These are phyloP conservation scores for Triplophysa bombifrons DNA, from an alignment of 2,797 vertebrate genomes.

Conservation along the genomic window DNA sequence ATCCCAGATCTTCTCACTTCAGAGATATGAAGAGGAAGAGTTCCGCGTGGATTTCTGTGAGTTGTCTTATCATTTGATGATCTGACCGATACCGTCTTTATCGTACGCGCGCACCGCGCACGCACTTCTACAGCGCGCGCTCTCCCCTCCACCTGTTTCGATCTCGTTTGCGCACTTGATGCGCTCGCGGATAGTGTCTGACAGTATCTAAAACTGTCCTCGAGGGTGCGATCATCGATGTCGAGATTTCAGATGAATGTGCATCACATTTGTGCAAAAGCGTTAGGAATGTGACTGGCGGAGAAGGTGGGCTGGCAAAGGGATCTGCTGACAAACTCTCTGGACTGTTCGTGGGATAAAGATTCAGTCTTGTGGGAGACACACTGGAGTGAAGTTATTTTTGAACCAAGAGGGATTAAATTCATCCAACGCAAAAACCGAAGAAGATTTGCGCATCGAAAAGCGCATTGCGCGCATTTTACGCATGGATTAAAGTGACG, in stretches of 20 bases:
- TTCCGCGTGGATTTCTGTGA: slow-evolving; percentile 43
- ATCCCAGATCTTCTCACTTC: slow-evolving; percentile 46
- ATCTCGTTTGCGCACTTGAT: no score
- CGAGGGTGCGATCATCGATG: not conserved
- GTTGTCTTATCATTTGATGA: slow-evolving; percentile 46
- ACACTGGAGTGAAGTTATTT: not conserved
- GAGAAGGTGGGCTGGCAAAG: not conserved
- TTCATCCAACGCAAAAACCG: not conserved
- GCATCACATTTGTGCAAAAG: not conserved
- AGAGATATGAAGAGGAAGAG: slow-evolving; percentile 40
- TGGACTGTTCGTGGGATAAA: not conserved
- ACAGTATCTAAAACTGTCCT: no score
- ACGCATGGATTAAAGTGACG: not conserved
- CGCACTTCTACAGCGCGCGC: not conserved
- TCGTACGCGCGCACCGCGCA: not conserved
- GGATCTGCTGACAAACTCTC: not conserved
- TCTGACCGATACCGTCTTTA: slow-evolving; percentile 27
- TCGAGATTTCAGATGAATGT: not conserved
- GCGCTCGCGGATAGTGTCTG: no score
- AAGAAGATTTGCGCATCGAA: no score
- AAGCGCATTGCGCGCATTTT: not conserved
- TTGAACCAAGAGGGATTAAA: not conserved
- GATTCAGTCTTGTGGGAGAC: slow-evolving; percentile 1
- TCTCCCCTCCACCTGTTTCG: not conserved
- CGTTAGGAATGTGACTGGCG: not conserved